A percentile compares a stretch with the other conserved stretches of the same genome.
phyloP scores from a whole-genome alignment of 2,113 vertebrate genomes.

The Callaeas wilsoni region DNA sequence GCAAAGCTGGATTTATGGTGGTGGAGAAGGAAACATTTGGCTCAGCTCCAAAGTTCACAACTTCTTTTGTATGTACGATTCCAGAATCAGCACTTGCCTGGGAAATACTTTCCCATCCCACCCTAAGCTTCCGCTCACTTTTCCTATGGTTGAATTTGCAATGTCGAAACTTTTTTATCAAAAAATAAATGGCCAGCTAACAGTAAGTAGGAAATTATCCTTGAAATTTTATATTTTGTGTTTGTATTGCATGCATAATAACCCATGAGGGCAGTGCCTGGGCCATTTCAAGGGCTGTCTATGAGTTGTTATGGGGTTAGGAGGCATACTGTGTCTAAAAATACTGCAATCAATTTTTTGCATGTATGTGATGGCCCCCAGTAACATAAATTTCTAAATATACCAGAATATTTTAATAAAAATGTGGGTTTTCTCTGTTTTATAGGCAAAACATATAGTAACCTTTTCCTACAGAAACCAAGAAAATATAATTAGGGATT shows the following conservation, averaged over 20 bases:
- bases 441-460: neutral
- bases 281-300: neutral
- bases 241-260: neutral
- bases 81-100: conserved; percentile 55
- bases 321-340: neutral
- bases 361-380: neutral
- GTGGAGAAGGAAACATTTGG: neutral
- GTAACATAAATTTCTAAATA: neutral
- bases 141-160: neutral
- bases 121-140: neutral
- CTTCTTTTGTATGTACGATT: conserved; percentile 26
- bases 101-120: conserved; percentile 35
- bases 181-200: neutral
- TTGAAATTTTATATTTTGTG: neutral
- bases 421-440: neutral
- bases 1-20: conserved; percentile 50
- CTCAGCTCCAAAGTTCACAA: conserved; percentile 31
- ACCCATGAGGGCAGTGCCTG: neutral
- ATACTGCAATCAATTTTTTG: neutral
- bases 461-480: neutral
- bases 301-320: neutral
- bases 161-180: neutral
- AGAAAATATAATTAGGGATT: neutral
- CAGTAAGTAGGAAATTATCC: neutral
- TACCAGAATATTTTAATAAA: neutral